Percentiles rank a stretch among this genome's conserved stretches.
phyloP scores from a whole-genome alignment of 2,888 invertebrate genomes.

The Pheosia tremula region DNA sequence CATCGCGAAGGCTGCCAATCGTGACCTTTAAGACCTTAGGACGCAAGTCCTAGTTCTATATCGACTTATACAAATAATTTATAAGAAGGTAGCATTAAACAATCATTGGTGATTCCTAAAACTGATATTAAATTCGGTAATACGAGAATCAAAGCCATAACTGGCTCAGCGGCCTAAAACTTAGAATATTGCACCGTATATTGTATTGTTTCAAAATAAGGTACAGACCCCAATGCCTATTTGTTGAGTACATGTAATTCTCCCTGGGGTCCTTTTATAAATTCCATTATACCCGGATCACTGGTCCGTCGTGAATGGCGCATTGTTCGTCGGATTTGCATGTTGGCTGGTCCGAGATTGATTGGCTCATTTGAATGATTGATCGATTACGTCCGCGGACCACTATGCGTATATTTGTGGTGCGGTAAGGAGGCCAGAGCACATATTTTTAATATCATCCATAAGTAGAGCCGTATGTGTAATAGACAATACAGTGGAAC shows the following conservation, averaged over 20 bases:
- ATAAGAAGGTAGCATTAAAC: too few relatives aligned
- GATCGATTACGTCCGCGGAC: slow-evolving; percentile 38
- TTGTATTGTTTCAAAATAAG: neutral
- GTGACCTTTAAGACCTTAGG: too few relatives aligned
- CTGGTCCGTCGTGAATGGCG: slow-evolving; percentile 17
- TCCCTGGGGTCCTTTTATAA: neutral
- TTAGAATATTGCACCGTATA: neutral
- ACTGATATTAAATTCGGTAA: too few relatives aligned
- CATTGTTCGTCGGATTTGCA: slow-evolving; percentile 49
- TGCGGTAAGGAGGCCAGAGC: neutral
- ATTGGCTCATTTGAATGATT: slow-evolving; percentile 51
- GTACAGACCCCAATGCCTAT: neutral
- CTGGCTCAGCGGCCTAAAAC: neutral
- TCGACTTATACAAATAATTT: too few relatives aligned
- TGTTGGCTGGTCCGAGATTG: slow-evolving; percentile 40
- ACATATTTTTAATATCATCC: too few relatives aligned
- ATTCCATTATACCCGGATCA: slow-evolving; percentile 5
- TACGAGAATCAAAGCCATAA: too few relatives aligned
- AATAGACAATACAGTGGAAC: too few relatives aligned
- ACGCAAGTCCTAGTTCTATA: too few relatives aligned
- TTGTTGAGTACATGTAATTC: neutral
- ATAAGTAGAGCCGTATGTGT: too few relatives aligned
- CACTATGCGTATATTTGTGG: slow-evolving; percentile 28
- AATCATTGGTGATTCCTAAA: too few relatives aligned
- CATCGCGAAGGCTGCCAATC: too few relatives aligned